These are phyloP conservation scores for Leptinotarsa peninsularis DNA, from an alignment of 2,888 invertebrate genomes.

Conservation along the genomic window DNA sequence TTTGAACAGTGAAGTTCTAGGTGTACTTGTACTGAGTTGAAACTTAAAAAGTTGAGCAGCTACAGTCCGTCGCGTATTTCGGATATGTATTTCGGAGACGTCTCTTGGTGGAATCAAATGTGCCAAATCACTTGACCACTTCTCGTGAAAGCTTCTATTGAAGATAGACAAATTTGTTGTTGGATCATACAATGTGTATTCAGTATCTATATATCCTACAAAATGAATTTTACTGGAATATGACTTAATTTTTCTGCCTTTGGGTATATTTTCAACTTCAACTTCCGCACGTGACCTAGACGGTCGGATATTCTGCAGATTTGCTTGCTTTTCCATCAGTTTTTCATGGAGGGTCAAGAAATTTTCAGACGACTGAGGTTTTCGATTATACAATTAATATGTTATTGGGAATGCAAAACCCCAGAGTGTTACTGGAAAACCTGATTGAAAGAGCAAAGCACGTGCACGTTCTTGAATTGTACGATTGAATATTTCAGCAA, in stretches of 20 bases:
- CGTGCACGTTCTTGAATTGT: background rate
- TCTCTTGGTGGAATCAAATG: no score
- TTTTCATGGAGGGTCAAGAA: background rate
- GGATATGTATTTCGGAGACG: no score
- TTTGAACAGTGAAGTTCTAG: no score
- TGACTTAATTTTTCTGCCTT: background rate
- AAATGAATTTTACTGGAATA: background rate
- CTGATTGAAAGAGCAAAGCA: background rate
- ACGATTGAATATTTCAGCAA: background rate
- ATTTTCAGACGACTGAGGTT: background rate
- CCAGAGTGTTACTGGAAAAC: background rate
- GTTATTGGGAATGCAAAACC: background rate
- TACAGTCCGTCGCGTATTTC: no score
- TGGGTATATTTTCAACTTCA: background rate
- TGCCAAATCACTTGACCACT: background rate
- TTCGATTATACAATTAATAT: background rate
- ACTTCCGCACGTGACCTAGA: conserved; percentile 3
- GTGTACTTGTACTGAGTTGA: no score
- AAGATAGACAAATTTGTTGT: background rate
- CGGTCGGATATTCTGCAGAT: background rate
- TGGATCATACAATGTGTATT: conserved; percentile 1
- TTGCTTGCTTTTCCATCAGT: background rate
- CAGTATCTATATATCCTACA: background rate
- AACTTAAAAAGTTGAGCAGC: no score
- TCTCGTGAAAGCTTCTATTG: background rate